phyloP scores from a whole-genome alignment of 1,140 invertebrate species.

The Aleiodes sp. region DNA sequence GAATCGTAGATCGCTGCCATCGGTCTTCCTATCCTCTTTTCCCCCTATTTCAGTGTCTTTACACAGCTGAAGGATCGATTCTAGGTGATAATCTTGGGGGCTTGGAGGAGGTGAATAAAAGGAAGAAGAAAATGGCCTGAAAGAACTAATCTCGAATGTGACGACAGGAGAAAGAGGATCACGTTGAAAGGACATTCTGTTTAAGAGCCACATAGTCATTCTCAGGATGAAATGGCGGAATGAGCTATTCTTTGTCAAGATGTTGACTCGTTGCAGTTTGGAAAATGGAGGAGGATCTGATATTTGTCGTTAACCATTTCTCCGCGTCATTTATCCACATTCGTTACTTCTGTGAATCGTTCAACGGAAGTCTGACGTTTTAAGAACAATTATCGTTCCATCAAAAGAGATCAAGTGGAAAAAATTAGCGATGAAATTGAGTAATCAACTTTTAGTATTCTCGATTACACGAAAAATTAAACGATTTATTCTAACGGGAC shows the following conservation, averaged over 20 bases:
- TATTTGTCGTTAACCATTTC: slow-evolving; percentile 6
- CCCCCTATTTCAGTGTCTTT: too few species aligned
- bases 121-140: neutral
- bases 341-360: too few species aligned
- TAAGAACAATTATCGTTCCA: too few species aligned
- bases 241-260: slow-evolving; percentile 12
- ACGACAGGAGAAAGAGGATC: slow-evolving; percentile 20
- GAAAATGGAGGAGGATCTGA: neutral
- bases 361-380: too few species aligned
- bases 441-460: too few species aligned
- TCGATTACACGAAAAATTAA: too few species aligned
- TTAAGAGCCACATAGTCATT: slow-evolving; percentile 14
- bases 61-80: slow-evolving; percentile 38
- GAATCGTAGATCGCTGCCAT: slow-evolving; percentile 34
- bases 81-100: slow-evolving; percentile 43
- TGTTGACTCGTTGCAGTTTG: slow-evolving; percentile 6
- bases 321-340: too few species aligned
- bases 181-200: neutral
- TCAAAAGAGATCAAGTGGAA: too few species aligned
- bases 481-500: too few species aligned
- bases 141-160: slow-evolving; percentile 44
- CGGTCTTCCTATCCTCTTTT: slow-evolving; percentile 34
- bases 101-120: neutral
- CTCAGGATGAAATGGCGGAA: neutral
- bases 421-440: too few species aligned